Conservation (phyloP, 2,888 invertebrate genomes). For the Chalcosyrphus nemorum region DNA sequence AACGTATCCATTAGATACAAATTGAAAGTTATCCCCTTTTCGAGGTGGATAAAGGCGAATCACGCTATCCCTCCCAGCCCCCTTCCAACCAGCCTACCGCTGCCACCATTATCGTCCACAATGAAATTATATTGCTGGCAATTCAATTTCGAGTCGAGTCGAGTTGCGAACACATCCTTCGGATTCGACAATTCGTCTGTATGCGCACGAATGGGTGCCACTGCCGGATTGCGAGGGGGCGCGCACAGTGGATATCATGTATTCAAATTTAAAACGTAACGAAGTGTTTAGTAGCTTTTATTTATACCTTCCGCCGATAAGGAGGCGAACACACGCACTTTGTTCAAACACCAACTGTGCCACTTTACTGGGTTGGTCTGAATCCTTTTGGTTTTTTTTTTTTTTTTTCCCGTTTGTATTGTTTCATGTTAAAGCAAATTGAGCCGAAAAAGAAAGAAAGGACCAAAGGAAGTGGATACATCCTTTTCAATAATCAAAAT, state of each 20-base stretch:
- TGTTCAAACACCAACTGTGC: constrained; percentile 20
- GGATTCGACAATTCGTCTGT: constrained; percentile 6
- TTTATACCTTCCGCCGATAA: constrained; percentile 51
- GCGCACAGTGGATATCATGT: constrained; percentile 10
- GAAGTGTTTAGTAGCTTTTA: constrained; percentile 63
- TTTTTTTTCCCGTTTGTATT: constrained; percentile 42
- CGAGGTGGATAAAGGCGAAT: constrained; percentile 6
- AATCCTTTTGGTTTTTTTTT: constrained; percentile 25
- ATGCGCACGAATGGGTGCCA: constrained; percentile 4
- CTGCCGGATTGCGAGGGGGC: background rate
- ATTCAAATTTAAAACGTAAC: constrained; percentile 61
- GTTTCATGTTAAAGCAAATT: constrained; percentile 45
- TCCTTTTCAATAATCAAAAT: constrained; percentile 63
- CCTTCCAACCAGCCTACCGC: too few species aligned
- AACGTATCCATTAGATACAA: constrained; percentile 49
- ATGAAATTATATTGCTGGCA: constrained; percentile 62
- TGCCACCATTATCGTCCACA: constrained; percentile 29
- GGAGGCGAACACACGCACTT: constrained; percentile 37
- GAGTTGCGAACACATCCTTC: constrained; percentile 34
- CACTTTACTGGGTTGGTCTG: constrained; percentile 15
- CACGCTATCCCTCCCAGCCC: constrained; percentile 8
- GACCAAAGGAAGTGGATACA: constrained; percentile 40
- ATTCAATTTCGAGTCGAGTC: constrained; percentile 53
- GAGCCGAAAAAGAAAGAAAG: background rate
- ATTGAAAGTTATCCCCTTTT: constrained; percentile 52